Conservation (phyloP, 2,888 invertebrate species). For the Stenodera caucasica region DNA sequence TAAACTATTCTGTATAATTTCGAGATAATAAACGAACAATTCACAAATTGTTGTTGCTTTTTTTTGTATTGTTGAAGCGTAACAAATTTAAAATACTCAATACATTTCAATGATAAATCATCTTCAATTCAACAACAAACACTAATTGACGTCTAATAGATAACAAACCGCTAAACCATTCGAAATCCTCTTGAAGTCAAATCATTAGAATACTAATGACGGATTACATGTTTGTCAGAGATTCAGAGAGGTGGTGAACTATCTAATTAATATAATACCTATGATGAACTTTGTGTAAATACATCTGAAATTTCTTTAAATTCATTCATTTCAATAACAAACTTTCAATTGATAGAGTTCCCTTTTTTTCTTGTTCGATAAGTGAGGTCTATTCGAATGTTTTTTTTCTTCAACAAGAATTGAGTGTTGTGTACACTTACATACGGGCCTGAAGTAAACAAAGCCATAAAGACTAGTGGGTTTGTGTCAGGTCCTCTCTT, state of each 20-base stretch:
- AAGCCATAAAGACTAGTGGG: constrained; percentile 53
- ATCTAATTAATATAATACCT: too few species aligned
- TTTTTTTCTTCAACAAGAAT: constrained; percentile 34
- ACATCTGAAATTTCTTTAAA: too few species aligned
- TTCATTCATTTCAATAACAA: too few species aligned
- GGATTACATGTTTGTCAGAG: background rate
- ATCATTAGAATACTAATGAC: constrained; percentile 1
- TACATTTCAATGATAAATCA: too few species aligned
- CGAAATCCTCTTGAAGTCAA: background rate
- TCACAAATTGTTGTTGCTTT: too few species aligned
- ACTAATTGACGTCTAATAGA: background rate
- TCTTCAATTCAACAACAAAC: too few species aligned
- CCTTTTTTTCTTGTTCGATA: too few species aligned
- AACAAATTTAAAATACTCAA: too few species aligned
- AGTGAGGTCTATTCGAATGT: background rate
- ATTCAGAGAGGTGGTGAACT: too few species aligned
- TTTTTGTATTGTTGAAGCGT: too few species aligned
- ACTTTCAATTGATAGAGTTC: too few species aligned
- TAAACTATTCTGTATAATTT: background rate
- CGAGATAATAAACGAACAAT: background rate
- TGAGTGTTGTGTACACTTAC: constrained; percentile 49
- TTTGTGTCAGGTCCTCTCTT: constrained; percentile 38
- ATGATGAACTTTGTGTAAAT: too few species aligned
- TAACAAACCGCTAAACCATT: background rate
- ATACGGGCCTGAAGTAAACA: constrained; percentile 51